phyloP scores from a whole-genome alignment of 2,888 invertebrate genomes.

The Atethmia centrago region DNA sequence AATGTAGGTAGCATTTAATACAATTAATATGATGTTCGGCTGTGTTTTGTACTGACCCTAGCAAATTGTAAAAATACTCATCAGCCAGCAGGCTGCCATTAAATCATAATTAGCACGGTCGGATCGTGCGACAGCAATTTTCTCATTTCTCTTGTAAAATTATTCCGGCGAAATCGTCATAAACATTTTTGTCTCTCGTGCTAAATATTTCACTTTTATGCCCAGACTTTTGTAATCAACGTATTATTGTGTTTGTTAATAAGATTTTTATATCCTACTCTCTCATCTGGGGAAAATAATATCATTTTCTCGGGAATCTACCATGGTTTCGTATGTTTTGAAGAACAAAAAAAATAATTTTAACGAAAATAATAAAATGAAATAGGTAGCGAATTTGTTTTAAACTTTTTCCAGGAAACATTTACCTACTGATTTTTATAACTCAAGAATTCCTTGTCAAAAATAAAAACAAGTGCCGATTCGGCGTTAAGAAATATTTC shows the following conservation, averaged over 20 bases:
- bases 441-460: background rate
- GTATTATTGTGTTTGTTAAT: slow-evolving; percentile 55
- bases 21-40: slow-evolving; percentile 26
- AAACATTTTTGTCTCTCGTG: slow-evolving; percentile 63
- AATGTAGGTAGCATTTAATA: background rate
- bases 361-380: slow-evolving; percentile 1
- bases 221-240: slow-evolving; percentile 53
- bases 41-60: slow-evolving; percentile 43
- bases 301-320: background rate
- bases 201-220: slow-evolving; percentile 61
- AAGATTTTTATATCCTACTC: slow-evolving; percentile 34
- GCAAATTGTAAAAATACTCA: slow-evolving; percentile 65
- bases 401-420: background rate
- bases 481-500: slow-evolving; percentile 7
- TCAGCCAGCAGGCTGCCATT: slow-evolving; percentile 70
- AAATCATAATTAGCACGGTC: slow-evolving; percentile 76
- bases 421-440: background rate
- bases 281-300: slow-evolving; percentile 12
- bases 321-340: background rate
- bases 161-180: slow-evolving; percentile 58
- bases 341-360: background rate
- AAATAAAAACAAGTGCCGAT: slow-evolving; percentile 14
- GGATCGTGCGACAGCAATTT: slow-evolving; percentile 69
- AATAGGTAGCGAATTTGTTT: background rate
- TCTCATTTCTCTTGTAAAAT: slow-evolving; percentile 64